Evolutionary conservation across 2,888 invertebrate species (phyloP).

Genomic region (Euphydryas editha): DNA sequence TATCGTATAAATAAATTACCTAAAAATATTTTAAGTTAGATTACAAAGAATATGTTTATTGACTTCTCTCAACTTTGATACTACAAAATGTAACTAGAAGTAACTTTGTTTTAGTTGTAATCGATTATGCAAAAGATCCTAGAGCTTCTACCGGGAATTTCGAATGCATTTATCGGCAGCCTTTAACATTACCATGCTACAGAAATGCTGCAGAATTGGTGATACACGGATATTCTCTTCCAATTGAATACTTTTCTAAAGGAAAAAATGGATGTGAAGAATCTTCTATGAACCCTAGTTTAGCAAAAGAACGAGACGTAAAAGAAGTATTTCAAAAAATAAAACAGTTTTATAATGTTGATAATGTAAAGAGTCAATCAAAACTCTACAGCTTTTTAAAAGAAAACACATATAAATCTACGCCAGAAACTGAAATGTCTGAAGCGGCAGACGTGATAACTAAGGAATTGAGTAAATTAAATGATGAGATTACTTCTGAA

Average conservation of each 20-base stretch:
- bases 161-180: constrained; percentile 79
- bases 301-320: constrained; percentile 56
- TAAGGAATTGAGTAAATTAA: constrained; percentile 53
- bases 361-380: constrained; percentile 54
- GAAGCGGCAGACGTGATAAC: constrained; percentile 51
- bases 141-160: constrained; percentile 83
- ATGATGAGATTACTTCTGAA: constrained; percentile 51
- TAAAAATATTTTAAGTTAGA: too few relatives aligned
- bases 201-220: constrained; percentile 56
- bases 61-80: neutral
- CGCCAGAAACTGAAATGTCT: constrained; percentile 52
- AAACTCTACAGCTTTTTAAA: constrained; percentile 47
- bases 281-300: constrained; percentile 49
- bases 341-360: constrained; percentile 54
- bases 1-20: too few relatives aligned
- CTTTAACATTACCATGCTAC: constrained; percentile 61
- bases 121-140: constrained; percentile 72
- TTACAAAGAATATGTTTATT: too few relatives aligned
- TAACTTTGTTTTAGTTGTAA: constrained; percentile 72
- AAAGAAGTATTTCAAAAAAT: constrained; percentile 54
- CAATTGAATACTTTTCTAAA: constrained; percentile 66
- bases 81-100: neutral
- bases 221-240: constrained; percentile 60
- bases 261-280: constrained; percentile 57
- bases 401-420: constrained; percentile 44